These are phyloP conservation scores for Spea bombifrons DNA, from an alignment of 2,113 vertebrate species.

Conservation along the genomic window DNA sequence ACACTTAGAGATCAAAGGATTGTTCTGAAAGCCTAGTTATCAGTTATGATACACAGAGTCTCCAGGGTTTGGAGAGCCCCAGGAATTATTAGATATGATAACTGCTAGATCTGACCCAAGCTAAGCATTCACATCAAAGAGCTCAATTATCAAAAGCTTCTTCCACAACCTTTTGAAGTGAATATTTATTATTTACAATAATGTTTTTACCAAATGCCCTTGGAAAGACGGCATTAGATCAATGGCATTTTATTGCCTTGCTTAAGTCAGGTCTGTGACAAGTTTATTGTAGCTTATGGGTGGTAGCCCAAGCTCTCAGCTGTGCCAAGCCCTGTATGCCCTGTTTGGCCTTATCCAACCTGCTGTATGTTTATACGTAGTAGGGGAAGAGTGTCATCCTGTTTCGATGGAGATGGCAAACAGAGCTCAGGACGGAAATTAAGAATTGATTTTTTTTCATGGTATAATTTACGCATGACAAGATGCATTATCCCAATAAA, in stretches of 20 bases:
- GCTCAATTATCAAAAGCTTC: too few species aligned
- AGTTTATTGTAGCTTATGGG: neutral
- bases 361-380: slow-evolving; percentile 8
- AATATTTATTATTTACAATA: too few species aligned
- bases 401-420: slow-evolving; percentile 8
- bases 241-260: neutral
- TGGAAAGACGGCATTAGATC: too few species aligned
- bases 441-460: slow-evolving; percentile 34
- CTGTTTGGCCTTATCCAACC: slow-evolving; percentile 17
- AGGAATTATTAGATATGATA: too few species aligned
- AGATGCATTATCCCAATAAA: neutral
- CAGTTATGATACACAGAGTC: too few species aligned
- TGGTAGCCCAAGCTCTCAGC: neutral
- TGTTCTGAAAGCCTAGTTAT: too few species aligned
- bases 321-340: slow-evolving; percentile 3
- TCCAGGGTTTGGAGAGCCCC: too few species aligned
- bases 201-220: too few species aligned
- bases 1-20: too few species aligned
- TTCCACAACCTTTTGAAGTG: too few species aligned
- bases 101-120: too few species aligned
- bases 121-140: too few species aligned
- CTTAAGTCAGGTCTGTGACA: slow-evolving; percentile 7
- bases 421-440: slow-evolving; percentile 35
- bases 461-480: slow-evolving; percentile 28
- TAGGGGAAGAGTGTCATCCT: slow-evolving; percentile 23